phyloP scores from a whole-genome alignment of 2,113 vertebrate species.

The Alectura lathami region DNA sequence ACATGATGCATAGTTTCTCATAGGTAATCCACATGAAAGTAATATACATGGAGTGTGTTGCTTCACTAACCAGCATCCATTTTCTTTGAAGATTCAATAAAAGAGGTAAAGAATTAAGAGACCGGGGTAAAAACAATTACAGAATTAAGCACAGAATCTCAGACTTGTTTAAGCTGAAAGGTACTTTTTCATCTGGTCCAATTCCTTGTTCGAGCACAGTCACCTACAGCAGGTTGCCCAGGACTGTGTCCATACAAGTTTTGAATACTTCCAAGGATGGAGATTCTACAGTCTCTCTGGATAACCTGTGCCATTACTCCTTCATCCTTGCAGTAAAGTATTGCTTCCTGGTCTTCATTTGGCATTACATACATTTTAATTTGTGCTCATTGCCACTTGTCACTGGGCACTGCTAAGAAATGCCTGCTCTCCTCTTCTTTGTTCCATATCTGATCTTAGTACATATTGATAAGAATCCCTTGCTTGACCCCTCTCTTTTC shows the following conservation, averaged over 20 bases:
- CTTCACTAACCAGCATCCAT: not conserved
- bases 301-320: not conserved
- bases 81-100: conserved; percentile 28
- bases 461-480: not conserved
- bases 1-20: conserved; percentile 45
- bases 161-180: not conserved
- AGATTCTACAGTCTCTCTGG: not conserved
- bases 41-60: not conserved
- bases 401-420: not conserved
- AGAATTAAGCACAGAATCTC: not conserved
- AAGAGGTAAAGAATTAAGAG: not conserved
- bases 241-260: not conserved
- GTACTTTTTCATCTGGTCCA: not conserved
- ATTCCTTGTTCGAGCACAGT: not conserved
- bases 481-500: not conserved
- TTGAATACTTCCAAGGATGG: not conserved
- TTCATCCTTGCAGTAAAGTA: not conserved
- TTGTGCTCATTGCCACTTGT: not conserved
- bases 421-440: not conserved
- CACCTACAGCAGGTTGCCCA: not conserved
- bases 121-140: not conserved
- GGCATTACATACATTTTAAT: not conserved
- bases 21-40: conserved; percentile 43
- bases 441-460: not conserved
- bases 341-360: not conserved